Base-by-base conservation (phyloP, 2,797 vertebrate genomes). In the Spondyliosoma cantharus region DNA sequence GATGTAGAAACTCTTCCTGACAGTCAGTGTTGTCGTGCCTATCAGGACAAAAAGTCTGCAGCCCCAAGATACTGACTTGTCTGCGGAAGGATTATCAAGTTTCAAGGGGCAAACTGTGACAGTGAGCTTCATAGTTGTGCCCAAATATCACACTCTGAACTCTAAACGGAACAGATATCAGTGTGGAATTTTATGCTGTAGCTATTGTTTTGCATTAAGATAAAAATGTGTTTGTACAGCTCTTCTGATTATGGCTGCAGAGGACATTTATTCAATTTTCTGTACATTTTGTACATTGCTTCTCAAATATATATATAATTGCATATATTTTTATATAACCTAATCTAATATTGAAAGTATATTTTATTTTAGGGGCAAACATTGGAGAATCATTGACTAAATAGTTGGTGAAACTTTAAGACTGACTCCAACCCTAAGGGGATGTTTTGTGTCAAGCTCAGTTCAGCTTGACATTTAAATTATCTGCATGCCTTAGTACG, bases 31-130 rank as follows among this genome's bases (percentile, higher is more conserved):
- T 27, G 22, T 37, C 54, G 19, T 82, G 29, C 16, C 20, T 29
- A 42, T 59, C 17, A 19, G 52, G 43, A 66, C 16, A 53, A 61
- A 65, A 60, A 17, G 68, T 80, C 62, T 82, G 83, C 67, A 25
- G 42, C 46, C 25, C 24, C 5, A 46, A 76, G 71, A 88, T 83
- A 76, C 22, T 16, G 60, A 32, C 53, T 45, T 27, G 24, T 80
- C 27, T 12, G 1, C 43, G 66, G 29, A 58, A 67, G 27, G 48
- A 66, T 53, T 32, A 43, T 54, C 9, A 56, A 67, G 20, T 58
- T 56, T 74, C 37, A 42, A 50, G 42, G 24, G 37, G 0, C 57
- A 32, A 72, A 76, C 24, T 25, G 49, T 60, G 12, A 24, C 67
- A 57, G 22, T 45, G 5, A 27, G 27, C 32, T 57, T 7, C 37